Conservation (phyloP, 2,888 invertebrate species). For the Antheraea assamensis region DNA sequence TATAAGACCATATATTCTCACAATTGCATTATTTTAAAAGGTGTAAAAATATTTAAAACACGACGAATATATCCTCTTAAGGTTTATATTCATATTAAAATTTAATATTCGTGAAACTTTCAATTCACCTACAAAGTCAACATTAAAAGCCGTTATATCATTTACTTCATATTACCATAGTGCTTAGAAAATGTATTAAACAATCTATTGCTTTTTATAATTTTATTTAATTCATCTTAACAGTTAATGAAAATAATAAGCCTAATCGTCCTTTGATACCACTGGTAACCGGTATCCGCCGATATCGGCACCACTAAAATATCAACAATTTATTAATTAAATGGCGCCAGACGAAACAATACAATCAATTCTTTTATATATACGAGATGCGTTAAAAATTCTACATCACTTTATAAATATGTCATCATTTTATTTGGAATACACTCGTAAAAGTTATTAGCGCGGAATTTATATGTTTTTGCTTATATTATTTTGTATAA, state of each 20-base stretch:
- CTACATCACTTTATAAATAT: conserved; percentile 19
- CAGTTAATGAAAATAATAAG: conserved; percentile 21
- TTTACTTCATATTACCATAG: neutral
- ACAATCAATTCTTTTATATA: conserved; percentile 19
- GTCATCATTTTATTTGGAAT: conserved; percentile 18
- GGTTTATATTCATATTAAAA: neutral
- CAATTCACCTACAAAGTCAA: neutral
- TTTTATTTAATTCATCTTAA: conserved; percentile 9
- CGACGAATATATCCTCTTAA: neutral
- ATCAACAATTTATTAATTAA: conserved; percentile 39
- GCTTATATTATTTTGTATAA: conserved; percentile 2
- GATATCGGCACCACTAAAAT: conserved; percentile 26
- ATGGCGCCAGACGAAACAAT: conserved; percentile 47
- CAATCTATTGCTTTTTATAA: neutral
- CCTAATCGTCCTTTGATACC: conserved; percentile 12
- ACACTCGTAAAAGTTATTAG: conserved; percentile 6
- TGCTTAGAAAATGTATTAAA: neutral
- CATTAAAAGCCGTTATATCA: neutral
- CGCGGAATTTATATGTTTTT: neutral
- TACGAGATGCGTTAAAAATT: conserved; percentile 14
- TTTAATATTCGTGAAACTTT: neutral
- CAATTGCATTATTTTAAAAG: neutral
- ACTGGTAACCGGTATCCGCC: conserved; percentile 26
- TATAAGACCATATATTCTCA: neutral
- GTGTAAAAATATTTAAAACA: neutral